Evolutionary conservation across 2,888 invertebrate species (phyloP).

Genomic region (Tetanocera ferruginea): DNA sequence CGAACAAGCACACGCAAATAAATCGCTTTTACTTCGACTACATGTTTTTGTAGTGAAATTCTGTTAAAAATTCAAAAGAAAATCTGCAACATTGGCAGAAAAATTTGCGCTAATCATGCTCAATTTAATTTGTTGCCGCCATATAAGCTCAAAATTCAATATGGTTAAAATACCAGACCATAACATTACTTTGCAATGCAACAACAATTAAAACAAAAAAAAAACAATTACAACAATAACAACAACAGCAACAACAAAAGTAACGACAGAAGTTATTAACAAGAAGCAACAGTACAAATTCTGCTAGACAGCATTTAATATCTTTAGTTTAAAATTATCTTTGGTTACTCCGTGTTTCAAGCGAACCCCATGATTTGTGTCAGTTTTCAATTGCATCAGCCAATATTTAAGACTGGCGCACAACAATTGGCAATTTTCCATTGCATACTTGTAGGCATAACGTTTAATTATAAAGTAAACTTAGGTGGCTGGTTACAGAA

Average conservation of each 20-base stretch:
- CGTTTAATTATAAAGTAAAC: neutral
- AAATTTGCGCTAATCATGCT: conserved; percentile 40
- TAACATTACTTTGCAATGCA: neutral
- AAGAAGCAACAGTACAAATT: conserved; percentile 1
- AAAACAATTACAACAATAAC: conserved; percentile 19
- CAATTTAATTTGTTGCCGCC: conserved; percentile 39
- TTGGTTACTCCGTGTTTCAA: neutral
- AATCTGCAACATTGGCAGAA: conserved; percentile 44
- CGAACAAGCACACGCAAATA: conserved; percentile 7
- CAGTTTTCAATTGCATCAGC: neutral
- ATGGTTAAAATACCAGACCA: conserved; percentile 38
- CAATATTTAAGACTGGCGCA: no score
- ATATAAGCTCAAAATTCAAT: conserved; percentile 51
- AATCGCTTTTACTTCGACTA: conserved; percentile 13
- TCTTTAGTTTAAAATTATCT: conserved; percentile 1
- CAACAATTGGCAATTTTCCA: neutral
- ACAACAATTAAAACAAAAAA: neutral
- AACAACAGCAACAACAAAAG: conserved; percentile 12
- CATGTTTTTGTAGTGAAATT: conserved; percentile 39
- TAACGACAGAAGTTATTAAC: neutral
- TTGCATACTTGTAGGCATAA: conserved; percentile 13
- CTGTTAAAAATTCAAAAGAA: conserved; percentile 10
- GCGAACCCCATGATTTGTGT: neutral
- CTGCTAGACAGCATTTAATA: conserved; percentile 31
- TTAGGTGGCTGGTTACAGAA: neutral